Conservation (phyloP, 2,797 vertebrate genomes). For the Sebastes umbrosus region DNA sequence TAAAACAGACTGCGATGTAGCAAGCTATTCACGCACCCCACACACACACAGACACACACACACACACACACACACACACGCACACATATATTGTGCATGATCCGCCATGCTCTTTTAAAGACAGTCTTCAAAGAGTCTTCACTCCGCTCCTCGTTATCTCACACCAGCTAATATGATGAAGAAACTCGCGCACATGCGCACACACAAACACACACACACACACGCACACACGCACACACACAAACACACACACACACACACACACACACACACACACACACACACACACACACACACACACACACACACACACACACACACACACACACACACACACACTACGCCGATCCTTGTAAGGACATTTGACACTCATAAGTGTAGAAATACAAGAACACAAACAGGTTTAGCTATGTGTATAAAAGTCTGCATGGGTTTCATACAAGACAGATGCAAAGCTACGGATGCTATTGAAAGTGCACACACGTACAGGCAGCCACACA, state of each 20-base stretch:
- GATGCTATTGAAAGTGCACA: slow-evolving; percentile 12
- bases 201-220: neutral
- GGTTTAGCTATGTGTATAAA: neutral
- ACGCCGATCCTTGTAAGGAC: neutral
- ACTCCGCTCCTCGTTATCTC: slow-evolving; percentile 68
- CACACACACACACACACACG: neutral
- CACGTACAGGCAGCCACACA: neutral
- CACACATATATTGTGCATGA: slow-evolving; percentile 29
- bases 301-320: neutral
- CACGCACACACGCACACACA: neutral
- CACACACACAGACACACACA: slow-evolving; percentile 11
- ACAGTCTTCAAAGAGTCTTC: slow-evolving; percentile 68
- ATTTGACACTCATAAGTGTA: neutral
- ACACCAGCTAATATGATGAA: slow-evolving; percentile 52
- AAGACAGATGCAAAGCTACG: slow-evolving; percentile 13
- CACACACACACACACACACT: neutral
- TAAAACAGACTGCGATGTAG: slow-evolving; percentile 44
- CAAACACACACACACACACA: neutral
- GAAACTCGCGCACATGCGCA: neutral
- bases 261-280: neutral
- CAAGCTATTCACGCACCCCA: slow-evolving; percentile 15
- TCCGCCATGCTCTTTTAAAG: slow-evolving; percentile 61
- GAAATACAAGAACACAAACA: slow-evolving; percentile 9
- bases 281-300: neutral
- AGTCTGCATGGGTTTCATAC: neutral